Percentiles rank a stretch among this genome's conserved stretches.
Conservation (phyloP, 2,113 vertebrate genomes). For the Pluvianellus socialis region DNA sequence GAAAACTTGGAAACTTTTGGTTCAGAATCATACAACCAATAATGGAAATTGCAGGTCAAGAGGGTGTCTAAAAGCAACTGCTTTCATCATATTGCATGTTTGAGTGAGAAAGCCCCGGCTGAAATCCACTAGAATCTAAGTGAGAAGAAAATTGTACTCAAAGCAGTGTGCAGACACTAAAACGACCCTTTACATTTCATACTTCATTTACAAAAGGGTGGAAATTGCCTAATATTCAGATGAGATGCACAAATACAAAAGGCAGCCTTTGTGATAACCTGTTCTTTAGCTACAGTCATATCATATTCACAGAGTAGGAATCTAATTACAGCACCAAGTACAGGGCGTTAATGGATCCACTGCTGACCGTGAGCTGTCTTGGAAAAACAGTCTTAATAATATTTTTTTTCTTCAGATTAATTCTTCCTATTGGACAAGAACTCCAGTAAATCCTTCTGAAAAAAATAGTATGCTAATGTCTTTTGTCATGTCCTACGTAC, state of each 20-base stretch:
- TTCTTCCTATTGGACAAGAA: neutral
- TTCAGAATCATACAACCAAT: neutral
- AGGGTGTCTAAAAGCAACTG: neutral
- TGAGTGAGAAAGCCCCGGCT: neutral
- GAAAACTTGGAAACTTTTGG: neutral
- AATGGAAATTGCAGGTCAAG: neutral
- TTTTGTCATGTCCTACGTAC: neutral
- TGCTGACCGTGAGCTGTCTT: neutral
- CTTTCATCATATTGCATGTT: neutral
- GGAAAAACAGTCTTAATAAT: neutral
- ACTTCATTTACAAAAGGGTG: neutral
- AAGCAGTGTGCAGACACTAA: neutral
- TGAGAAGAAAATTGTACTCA: neutral
- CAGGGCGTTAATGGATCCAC: neutral
- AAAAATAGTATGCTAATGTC: neutral
- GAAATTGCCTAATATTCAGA: neutral
- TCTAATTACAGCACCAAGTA: neutral
- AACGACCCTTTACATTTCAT: neutral
- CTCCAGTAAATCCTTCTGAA: neutral
- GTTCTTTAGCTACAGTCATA: neutral
- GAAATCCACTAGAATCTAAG: neutral
- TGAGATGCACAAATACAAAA: neutral
- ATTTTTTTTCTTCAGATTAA: neutral
- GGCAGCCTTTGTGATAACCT: neutral
- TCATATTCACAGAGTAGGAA: neutral